Evolutionary conservation across 2,888 invertebrate genomes (phyloP).

Genomic region (Calliopum simillimum): DNA sequence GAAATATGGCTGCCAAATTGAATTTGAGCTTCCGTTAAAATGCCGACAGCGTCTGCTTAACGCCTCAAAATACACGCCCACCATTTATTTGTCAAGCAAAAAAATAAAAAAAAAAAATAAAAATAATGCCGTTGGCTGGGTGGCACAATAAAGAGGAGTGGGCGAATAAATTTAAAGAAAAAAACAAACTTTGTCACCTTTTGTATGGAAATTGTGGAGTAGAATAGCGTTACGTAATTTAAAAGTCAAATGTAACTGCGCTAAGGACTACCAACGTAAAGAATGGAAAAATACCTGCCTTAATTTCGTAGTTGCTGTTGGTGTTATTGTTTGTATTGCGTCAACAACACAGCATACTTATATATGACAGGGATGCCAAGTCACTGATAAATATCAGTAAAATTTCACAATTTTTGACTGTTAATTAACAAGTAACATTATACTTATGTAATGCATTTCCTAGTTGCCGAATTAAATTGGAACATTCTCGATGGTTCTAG

Average conservation of each 20-base stretch:
- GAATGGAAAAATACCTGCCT: neutral
- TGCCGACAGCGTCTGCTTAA: neutral
- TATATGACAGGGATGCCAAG: too few species aligned
- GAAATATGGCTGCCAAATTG: neutral
- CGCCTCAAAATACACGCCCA: neutral
- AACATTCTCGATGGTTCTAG: too few species aligned
- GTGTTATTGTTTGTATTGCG: neutral
- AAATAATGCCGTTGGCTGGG: too few species aligned
- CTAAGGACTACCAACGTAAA: neutral
- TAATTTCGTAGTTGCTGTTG: neutral
- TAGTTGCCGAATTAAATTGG: too few species aligned
- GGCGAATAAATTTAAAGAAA: neutral
- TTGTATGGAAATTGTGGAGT: conserved; percentile 2
- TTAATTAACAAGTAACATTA: too few species aligned
- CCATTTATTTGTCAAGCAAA: neutral
- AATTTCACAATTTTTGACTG: too few species aligned
- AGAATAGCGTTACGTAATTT: neutral
- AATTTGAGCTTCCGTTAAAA: conserved; percentile 1
- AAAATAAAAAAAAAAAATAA: neutral
- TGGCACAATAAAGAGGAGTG: too few species aligned
- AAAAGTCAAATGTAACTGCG: conserved; percentile 7
- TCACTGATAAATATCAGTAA: too few species aligned
- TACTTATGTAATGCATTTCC: too few species aligned
- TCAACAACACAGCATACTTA: neutral
- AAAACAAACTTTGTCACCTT: neutral